A percentile compares a stretch with the other conserved stretches of the same genome.
These are phyloP conservation scores for Echiichthys vipera DNA, from an alignment of 2,797 vertebrate genomes.

Conservation along the genomic window DNA sequence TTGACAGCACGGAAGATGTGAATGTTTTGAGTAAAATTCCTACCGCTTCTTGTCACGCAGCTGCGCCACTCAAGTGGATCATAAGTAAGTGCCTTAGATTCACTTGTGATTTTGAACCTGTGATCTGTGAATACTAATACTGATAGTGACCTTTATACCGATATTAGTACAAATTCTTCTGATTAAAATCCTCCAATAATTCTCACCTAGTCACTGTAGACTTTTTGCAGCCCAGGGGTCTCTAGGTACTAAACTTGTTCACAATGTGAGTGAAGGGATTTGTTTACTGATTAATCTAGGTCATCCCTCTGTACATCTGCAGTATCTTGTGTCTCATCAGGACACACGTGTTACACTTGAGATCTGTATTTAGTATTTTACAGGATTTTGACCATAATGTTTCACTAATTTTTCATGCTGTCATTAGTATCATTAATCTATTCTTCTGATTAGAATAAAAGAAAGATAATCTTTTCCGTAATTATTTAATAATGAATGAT, in stretches of 20 bases:
- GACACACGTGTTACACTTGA: slow-evolving; percentile 6
- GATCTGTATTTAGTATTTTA: not conserved
- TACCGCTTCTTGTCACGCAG: slow-evolving; percentile 8
- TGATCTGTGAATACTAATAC: not conserved
- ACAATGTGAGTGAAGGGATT: slow-evolving; percentile 15
- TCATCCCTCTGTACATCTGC: slow-evolving; percentile 39
- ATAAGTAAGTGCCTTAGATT: slow-evolving; percentile 51
- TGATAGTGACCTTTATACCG: not conserved
- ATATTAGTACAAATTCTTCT: not conserved
- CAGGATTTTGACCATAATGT: not conserved
- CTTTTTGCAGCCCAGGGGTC: not conserved
- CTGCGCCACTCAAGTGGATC: slow-evolving; percentile 36
- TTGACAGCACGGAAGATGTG: slow-evolving; percentile 45
- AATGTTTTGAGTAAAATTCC: slow-evolving; percentile 35
- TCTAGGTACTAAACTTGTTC: slow-evolving; percentile 14
- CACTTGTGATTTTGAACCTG: slow-evolving; percentile 11
- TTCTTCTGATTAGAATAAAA: not conserved
- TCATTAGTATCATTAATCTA: not conserved
- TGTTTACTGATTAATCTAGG: slow-evolving; percentile 51
- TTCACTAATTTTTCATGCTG: not conserved
- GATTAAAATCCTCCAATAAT: not conserved
- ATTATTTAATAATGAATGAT: too few species aligned
- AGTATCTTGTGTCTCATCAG: slow-evolving; percentile 1
- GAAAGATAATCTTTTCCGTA: too few species aligned
- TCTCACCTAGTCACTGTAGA: not conserved